These are phyloP conservation scores for Gryllus bimaculatus DNA, from an alignment of 1,140 invertebrate species.

Conservation along the genomic window DNA sequence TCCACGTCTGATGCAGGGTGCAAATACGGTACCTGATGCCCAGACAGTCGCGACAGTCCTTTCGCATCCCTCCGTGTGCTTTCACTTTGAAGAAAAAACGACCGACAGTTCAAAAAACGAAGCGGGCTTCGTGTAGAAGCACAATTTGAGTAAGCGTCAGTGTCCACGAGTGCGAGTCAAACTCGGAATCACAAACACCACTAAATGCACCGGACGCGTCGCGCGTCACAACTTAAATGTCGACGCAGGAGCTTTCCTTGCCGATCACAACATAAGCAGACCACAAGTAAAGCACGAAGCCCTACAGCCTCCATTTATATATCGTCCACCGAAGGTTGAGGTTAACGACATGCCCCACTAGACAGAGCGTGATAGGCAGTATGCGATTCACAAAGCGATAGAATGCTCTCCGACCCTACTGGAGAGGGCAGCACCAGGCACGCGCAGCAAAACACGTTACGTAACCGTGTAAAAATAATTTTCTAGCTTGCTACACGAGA, in stretches of 20 bases:
- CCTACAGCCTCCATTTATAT: neutral
- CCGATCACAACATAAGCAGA: neutral
- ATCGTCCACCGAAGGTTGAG: neutral
- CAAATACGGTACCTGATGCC: slow-evolving; percentile 74
- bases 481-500: neutral
- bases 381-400: neutral
- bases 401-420: neutral
- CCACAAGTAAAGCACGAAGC: neutral
- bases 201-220: neutral
- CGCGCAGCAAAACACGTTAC: neutral
- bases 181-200: neutral
- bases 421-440: neutral
- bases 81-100: slow-evolving; percentile 39
- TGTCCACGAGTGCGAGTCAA: neutral
- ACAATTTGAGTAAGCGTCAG: neutral
- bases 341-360: neutral
- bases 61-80: slow-evolving; percentile 68
- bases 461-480: neutral
- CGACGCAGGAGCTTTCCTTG: neutral
- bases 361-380: neutral
- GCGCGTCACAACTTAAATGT: neutral
- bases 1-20: slow-evolving; percentile 78
- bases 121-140: neutral
- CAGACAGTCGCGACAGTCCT: slow-evolving; percentile 70
- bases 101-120: neutral